phyloP scores from a whole-genome alignment of 1,140 invertebrate genomes.

The Stratiolaelaps scimitus region DNA sequence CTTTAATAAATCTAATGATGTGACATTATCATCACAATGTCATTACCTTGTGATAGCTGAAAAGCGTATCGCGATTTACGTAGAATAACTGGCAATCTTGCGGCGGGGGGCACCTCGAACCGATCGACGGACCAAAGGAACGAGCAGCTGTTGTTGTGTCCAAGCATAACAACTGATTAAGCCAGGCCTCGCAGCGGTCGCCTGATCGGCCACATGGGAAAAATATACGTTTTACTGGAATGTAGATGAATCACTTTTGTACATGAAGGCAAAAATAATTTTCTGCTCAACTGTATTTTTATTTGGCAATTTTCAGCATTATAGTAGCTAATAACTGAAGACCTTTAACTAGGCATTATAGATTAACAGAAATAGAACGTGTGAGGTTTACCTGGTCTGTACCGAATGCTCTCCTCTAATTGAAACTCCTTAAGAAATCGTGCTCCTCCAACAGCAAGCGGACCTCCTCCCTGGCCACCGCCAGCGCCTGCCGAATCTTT shows the following conservation, averaged over 20 bases:
- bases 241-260: slow-evolving; percentile 44
- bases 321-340: slow-evolving; percentile 28
- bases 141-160: slow-evolving; percentile 55
- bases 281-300: too few species aligned
- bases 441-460: slow-evolving; percentile 39
- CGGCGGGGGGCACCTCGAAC: slow-evolving; percentile 69
- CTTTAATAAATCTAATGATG: too few species aligned
- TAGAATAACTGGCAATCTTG: slow-evolving; percentile 67
- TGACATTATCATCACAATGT: too few species aligned
- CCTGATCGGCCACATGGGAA: slow-evolving; percentile 75
- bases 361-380: neutral
- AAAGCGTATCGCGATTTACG: slow-evolving; percentile 72
- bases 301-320: too few species aligned
- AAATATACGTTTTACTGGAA: too few species aligned
- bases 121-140: slow-evolving; percentile 37
- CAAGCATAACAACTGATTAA: slow-evolving; percentile 79
- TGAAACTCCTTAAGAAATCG: slow-evolving; percentile 39
- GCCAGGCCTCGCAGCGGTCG: slow-evolving; percentile 81
- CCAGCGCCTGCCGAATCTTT: slow-evolving; percentile 43
- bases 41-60: slow-evolving; percentile 81
- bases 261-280: too few species aligned
- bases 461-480: neutral
- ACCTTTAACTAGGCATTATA: neutral
- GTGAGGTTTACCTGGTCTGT: slow-evolving; percentile 32
- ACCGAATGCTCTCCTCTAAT: slow-evolving; percentile 36